Evolutionary conservation across 2,113 vertebrate species (phyloP).

Genomic region (Ailuropoda melanoleuca): DNA sequence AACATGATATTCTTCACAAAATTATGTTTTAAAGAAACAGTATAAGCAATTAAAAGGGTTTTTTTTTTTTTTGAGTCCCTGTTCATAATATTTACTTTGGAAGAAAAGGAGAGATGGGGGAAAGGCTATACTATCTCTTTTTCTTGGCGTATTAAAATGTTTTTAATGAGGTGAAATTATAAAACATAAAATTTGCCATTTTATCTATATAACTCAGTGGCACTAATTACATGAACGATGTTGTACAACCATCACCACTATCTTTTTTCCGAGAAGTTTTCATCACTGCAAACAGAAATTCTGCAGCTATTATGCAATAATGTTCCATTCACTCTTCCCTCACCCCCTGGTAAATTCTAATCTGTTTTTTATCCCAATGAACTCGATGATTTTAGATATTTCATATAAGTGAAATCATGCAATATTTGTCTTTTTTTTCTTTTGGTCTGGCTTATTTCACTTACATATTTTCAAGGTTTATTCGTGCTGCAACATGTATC

Average conservation of each 20-base stretch:
- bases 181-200: not conserved
- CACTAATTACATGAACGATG: not conserved
- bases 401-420: not conserved
- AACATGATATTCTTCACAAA: not conserved
- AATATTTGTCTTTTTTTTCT: not conserved
- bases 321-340: accelerated
- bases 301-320: not conserved
- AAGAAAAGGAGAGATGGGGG: not conserved
- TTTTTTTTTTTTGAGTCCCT: not conserved
- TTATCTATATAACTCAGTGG: not conserved
- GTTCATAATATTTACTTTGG: not conserved
- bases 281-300: not conserved
- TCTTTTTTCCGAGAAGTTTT: not conserved
- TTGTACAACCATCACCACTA: not conserved
- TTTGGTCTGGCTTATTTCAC: not conserved
- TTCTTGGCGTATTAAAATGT: not conserved
- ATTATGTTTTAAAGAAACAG: not conserved
- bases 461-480: not conserved
- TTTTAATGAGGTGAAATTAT: not conserved
- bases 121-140: not conserved
- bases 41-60: not conserved
- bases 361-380: not conserved
- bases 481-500: not conserved
- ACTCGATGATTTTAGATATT: not conserved
- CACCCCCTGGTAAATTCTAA: not conserved